phyloP scores from a whole-genome alignment of 2,797 vertebrate genomes.

The Enteromius argenteus region DNA sequence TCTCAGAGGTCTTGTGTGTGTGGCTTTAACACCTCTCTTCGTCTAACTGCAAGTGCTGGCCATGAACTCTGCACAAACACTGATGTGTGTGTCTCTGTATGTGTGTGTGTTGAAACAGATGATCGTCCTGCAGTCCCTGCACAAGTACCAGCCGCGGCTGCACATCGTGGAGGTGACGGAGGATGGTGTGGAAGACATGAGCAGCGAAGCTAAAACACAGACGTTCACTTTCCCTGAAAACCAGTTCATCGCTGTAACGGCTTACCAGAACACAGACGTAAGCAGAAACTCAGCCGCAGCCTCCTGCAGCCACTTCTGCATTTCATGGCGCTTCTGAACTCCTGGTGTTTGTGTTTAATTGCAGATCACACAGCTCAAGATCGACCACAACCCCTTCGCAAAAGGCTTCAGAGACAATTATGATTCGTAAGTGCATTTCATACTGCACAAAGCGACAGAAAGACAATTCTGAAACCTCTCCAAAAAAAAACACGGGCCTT shows the following conservation, averaged over 20 bases:
- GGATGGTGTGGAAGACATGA: slow-evolving; percentile 95
- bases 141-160: slow-evolving; percentile 95
- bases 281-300: slow-evolving; percentile 64
- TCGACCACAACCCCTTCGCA: slow-evolving; percentile 98
- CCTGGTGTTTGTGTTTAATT: slow-evolving; percentile 57
- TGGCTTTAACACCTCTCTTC: slow-evolving; percentile 57
- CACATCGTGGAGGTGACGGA: slow-evolving; percentile 98
- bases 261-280: slow-evolving; percentile 98
- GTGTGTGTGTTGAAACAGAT: slow-evolving; percentile 78
- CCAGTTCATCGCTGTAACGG: slow-evolving; percentile 97
- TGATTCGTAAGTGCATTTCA: slow-evolving; percentile 90
- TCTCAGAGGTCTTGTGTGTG: slow-evolving; percentile 28
- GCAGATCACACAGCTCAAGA: slow-evolving; percentile 98
- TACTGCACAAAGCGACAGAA: not conserved
- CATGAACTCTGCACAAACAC: slow-evolving; percentile 32
- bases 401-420: slow-evolving; percentile 99
- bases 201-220: slow-evolving; percentile 92
- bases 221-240: slow-evolving; percentile 97
- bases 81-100: not conserved
- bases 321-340: slow-evolving; percentile 14
- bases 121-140: slow-evolving; percentile 97
- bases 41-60: slow-evolving; percentile 28
- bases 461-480: not conserved
- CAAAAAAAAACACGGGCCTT: not conserved
- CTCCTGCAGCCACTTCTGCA: slow-evolving; percentile 31